Evolutionary conservation across 2,797 vertebrate species (phyloP), one percentile per base, ranked within the genome.

Genomic region (Aldrovandia affinis): DNA sequence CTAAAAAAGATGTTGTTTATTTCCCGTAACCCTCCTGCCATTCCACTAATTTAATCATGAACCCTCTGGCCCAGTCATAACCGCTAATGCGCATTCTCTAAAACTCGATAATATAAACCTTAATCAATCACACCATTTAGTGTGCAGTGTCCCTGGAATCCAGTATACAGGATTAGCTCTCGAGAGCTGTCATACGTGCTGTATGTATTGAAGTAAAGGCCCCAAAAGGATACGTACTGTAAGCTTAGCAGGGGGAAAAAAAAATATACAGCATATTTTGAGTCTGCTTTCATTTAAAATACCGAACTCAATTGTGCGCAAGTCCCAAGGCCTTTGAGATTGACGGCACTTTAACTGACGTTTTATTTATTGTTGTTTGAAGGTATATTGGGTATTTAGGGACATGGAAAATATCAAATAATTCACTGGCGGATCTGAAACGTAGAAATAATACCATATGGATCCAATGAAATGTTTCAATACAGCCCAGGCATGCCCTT

Each of bases 381-480:
- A 42, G 68, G 68, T 73, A 73, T 73, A 73, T 73, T 42, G 36
- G 68, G 3, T 18, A 73, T 73, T 73, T 42, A 15, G 20, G 33
- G 68, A 39, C 36, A 42, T 42, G 33, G 33, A 42, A 73, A 42
- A 73, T 73, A 73, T 73, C 30, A 39, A 39, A 73, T 73, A 73
- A 73, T 20, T 73, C 33, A 42, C 68, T 22, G 33, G 68, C 68
- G 39, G 68, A 73, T 73, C 33, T 42, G 18, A 42, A 73, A 73
- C 68, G 5, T 42, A 73, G 39, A 42, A 73, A 73, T 42, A 73
- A 73, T 73, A 73, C 36, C 68, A 73, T 73, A 22, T 73, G 68
- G 36, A 73, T 42, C 15, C 39, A 39, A 73, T 73, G 7, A 73
- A 39, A 18, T 4, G 36, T 42, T 73, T 73, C 5, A 33, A 73